A percentile compares a stretch with the other conserved stretches of the same genome.
Conservation (phyloP, 2,797 vertebrate genomes). For the Podarcis lilfordi region DNA sequence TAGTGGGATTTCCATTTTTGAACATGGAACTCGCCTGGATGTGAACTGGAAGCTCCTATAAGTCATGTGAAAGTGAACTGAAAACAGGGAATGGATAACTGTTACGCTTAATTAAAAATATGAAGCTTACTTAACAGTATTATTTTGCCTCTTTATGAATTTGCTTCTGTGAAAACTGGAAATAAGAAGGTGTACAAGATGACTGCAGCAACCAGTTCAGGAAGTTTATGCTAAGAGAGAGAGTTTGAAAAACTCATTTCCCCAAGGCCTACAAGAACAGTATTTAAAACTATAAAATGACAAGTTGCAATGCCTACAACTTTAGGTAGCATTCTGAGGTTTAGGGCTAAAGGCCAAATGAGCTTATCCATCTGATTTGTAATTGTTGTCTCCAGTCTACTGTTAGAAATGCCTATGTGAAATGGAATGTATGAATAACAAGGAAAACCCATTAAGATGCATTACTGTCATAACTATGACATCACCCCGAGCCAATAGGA, state of each 20-base stretch:
- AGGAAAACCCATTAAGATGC: conserved; percentile 73
- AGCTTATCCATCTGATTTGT: conserved; percentile 70
- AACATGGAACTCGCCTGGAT: too few species aligned
- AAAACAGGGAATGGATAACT: too few species aligned
- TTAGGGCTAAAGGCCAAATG: conserved; percentile 66
- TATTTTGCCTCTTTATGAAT: background rate
- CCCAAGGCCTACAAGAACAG: conserved; percentile 23
- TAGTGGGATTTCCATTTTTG: too few species aligned
- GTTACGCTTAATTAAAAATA: too few species aligned
- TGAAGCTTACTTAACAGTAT: background rate
- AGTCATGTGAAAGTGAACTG: too few species aligned
- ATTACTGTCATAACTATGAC: conserved; percentile 62
- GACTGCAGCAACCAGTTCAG: background rate
- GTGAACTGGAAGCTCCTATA: too few species aligned
- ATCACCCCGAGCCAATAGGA: conserved; percentile 54
- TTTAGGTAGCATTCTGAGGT: conserved; percentile 61
- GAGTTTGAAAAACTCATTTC: background rate
- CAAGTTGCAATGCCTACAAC: conserved; percentile 60
- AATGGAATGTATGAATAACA: conserved; percentile 69
- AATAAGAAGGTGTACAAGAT: background rate
- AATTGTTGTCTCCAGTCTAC: conserved; percentile 62
- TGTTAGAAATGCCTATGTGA: conserved; percentile 39
- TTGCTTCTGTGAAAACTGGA: background rate
- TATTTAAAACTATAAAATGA: conserved; percentile 48
- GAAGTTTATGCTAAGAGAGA: background rate